Base-by-base conservation (phyloP, 2,888 invertebrate genomes). In the Byasa hedistus region DNA sequence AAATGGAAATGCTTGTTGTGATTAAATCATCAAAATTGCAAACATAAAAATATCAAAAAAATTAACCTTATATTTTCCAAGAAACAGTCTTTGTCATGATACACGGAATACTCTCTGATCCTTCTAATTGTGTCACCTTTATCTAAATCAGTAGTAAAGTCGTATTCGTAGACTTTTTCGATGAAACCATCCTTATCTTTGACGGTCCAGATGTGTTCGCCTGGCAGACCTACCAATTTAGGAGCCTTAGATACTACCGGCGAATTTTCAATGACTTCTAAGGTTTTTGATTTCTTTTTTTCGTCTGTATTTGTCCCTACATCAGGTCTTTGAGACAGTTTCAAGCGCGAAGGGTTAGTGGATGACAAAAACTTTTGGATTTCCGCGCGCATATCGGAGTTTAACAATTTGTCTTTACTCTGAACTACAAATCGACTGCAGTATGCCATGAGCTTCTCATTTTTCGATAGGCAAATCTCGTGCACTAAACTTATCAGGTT, bases 101-200 rank as follows among this genome's bases (percentile, higher is more conserved):
- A 90, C 60, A 91, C 90, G 5, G 90, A 84, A 79, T 91, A 90
- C 69, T 90, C 79, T 70, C 89, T 78, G 61, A 91, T 89, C 71
- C 86, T 82, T 72, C 79, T 76, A 19, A 89, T 79, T 0, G 79
- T 83, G 39, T 88, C 89, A n/a, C 85, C 82, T 61, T 79, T 83
- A 68, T 87, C 81, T 39, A 79, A 81, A 64, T 82, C 81, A 19
- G 81, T 75, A 52, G 79, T 82, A 56, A 71, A 84, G 69, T 86
- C 82, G 68, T 82, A 89, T 77, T 89, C 89, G 66, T 87, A 91
- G 32, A 91, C 73, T 70, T 86, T 90, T 75, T 90, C 84, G 69
- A 90, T 89, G 3, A 89, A 75, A 21, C 91, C 91, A 68, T 88
- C 76, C 75, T 85, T 86, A 70, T 90, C 87, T 78, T 90, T 89